A percentile compares a stretch with the other conserved stretches of the same genome.
phyloP scores from a whole-genome alignment of 1,140 invertebrate species.

The Cardiocondyla obscurior region DNA sequence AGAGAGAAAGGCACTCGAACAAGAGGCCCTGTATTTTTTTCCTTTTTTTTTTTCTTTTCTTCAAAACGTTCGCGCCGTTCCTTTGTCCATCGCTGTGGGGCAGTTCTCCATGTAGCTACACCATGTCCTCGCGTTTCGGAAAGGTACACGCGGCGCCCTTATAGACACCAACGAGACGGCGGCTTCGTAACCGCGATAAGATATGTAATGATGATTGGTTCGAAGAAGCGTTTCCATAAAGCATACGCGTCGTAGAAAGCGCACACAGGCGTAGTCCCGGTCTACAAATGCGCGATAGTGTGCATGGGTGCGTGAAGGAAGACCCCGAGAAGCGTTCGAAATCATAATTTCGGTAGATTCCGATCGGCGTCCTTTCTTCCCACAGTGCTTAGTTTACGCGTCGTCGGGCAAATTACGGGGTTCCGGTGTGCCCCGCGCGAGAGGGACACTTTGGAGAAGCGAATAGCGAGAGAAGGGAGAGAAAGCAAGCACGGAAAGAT shows the following conservation, averaged over 20 bases:
- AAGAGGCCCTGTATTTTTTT: slow-evolving; percentile 23
- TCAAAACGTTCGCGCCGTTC: not conserved
- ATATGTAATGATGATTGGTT: slow-evolving; percentile 71
- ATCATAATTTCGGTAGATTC: slow-evolving; percentile 66
- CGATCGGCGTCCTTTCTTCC: slow-evolving; percentile 43
- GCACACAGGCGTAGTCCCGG: not conserved
- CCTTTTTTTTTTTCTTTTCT: not conserved
- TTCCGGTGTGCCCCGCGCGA: slow-evolving; percentile 52
- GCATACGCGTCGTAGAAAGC: not conserved
- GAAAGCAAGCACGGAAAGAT: slow-evolving; percentile 8
- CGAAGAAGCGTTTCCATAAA: slow-evolving; percentile 52
- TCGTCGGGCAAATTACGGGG: slow-evolving; percentile 61
- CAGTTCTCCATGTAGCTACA: not conserved
- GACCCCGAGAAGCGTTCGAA: slow-evolving; percentile 14
- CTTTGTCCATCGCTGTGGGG: slow-evolving; percentile 13
- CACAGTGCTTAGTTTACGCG: slow-evolving; percentile 63
- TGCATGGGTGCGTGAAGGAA: not conserved
- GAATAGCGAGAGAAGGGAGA: not conserved
- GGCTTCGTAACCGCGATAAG: slow-evolving; percentile 49
- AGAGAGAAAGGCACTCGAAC: not conserved
- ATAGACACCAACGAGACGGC: not conserved
- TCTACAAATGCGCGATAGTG: not conserved
- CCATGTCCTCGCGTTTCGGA: not conserved
- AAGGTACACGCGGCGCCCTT: not conserved
- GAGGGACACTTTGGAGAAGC: not conserved